Evolutionary conservation across 1,140 invertebrate species (phyloP).

Genomic region (Anastrepha obliqua): DNA sequence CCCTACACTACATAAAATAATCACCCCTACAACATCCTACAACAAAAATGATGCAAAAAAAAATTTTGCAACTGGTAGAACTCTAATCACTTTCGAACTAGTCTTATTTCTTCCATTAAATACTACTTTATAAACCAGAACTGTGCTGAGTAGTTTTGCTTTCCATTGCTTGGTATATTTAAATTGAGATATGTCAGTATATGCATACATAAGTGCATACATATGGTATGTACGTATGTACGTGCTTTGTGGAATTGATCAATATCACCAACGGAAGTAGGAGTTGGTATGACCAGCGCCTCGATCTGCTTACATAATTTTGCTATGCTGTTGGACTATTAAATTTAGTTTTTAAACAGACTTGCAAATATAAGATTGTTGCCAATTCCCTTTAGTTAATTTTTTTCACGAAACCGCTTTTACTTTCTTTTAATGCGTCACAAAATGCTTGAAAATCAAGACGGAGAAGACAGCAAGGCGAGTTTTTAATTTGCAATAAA

Average conservation of each 20-base stretch:
- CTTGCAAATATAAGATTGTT: not conserved
- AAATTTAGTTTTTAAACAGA: not conserved
- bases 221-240: not conserved
- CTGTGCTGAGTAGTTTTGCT: too few species aligned
- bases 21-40: too few species aligned
- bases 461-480: not conserved
- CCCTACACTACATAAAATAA: too few species aligned
- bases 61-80: too few species aligned
- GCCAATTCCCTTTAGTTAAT: not conserved
- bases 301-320: not conserved
- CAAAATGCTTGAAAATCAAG: not conserved
- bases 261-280: not conserved
- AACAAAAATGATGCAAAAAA: too few species aligned
- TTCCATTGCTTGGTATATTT: too few species aligned
- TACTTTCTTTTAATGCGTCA: not conserved
- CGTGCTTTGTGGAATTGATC: not conserved
- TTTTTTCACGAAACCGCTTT: not conserved
- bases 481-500: slow-evolving; percentile 25
- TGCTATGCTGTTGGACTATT: not conserved
- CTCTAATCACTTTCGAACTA: too few species aligned
- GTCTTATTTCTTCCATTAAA: too few species aligned
- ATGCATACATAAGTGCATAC: not conserved
- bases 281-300: not conserved
- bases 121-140: too few species aligned
- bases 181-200: too few species aligned